Evolutionary conservation across 2,888 invertebrate genomes (phyloP).

Genomic region (Drosophila dives): DNA sequence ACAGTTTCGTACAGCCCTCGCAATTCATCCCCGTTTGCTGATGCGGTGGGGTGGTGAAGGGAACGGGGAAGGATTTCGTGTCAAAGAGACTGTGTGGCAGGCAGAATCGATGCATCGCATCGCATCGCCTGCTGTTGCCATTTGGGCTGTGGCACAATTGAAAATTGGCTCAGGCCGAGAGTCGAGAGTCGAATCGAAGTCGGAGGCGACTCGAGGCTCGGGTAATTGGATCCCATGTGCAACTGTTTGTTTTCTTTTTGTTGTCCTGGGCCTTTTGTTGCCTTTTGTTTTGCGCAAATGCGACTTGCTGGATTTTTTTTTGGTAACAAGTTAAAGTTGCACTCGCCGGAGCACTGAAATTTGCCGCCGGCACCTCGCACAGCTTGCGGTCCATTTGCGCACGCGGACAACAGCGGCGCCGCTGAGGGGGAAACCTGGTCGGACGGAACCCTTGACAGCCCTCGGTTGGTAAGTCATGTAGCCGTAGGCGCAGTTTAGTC

Average conservation of each 20-base stretch:
- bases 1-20: slow-evolving; percentile 41
- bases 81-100: slow-evolving; percentile 55
- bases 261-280: slow-evolving; percentile 31
- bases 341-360: slow-evolving; percentile 7
- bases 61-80: slow-evolving; percentile 40
- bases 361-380: slow-evolving; percentile 53
- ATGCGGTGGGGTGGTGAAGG: neutral
- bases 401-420: neutral
- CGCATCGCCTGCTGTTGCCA: slow-evolving; percentile 69
- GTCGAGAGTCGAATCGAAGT: slow-evolving; percentile 19
- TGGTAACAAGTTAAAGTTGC: slow-evolving; percentile 28
- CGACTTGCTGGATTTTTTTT: slow-evolving; percentile 33
- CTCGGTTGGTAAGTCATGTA: slow-evolving; percentile 21
- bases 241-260: slow-evolving; percentile 66
- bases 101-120: slow-evolving; percentile 26
- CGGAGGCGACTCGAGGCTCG: slow-evolving; percentile 19
- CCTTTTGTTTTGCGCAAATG: slow-evolving; percentile 52
- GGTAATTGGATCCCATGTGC: slow-evolving; percentile 77
- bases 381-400: slow-evolving; percentile 66
- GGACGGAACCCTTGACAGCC: neutral
- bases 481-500: slow-evolving; percentile 71
- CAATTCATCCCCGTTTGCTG: slow-evolving; percentile 33
- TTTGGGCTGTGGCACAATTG: slow-evolving; percentile 67
- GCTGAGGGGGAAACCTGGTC: neutral
- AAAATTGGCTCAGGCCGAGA: slow-evolving; percentile 66